These are phyloP conservation scores for Drosophila buzzatii DNA, from an alignment of 2,888 invertebrate species.

Conservation along the genomic window DNA sequence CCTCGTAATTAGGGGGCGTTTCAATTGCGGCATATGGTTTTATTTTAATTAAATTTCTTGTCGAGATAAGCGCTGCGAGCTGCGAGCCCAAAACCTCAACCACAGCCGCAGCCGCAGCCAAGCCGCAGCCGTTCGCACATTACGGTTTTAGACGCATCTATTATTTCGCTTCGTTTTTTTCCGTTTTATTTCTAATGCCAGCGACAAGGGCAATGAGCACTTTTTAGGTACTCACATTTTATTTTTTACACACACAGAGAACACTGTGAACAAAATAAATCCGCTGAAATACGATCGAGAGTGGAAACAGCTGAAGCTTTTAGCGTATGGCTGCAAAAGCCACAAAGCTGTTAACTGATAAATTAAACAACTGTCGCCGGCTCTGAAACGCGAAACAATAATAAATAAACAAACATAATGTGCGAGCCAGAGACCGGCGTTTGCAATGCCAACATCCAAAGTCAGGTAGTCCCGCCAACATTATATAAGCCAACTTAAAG, in stretches of 20 bases:
- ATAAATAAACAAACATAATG: slow-evolving; percentile 49
- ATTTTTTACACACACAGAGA: background rate
- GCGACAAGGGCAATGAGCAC: slow-evolving; percentile 17
- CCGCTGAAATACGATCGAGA: slow-evolving; percentile 50
- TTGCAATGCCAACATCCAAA: slow-evolving; percentile 41
- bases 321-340: slow-evolving; percentile 59
- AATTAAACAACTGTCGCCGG: slow-evolving; percentile 74
- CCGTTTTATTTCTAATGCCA: slow-evolving; percentile 3
- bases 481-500: slow-evolving; percentile 15
- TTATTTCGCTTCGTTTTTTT: background rate
- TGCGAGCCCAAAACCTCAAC: slow-evolving; percentile 10
- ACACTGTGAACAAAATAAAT: slow-evolving; percentile 13
- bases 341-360: slow-evolving; percentile 74
- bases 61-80: slow-evolving; percentile 48
- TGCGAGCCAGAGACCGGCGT: slow-evolving; percentile 17
- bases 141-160: background rate
- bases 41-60: slow-evolving; percentile 71
- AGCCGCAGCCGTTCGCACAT: slow-evolving; percentile 22
- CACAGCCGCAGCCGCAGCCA: background rate
- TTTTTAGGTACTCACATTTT: slow-evolving; percentile 1
- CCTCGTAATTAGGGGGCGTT: slow-evolving; percentile 68
- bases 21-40: slow-evolving; percentile 69
- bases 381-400: slow-evolving; percentile 35
- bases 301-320: slow-evolving; percentile 48
- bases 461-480: slow-evolving; percentile 44